A percentile compares a stretch with the other conserved stretches of the same genome.
phyloP scores from a whole-genome alignment of 2,888 invertebrate species.

The Lasius fuliginosus region DNA sequence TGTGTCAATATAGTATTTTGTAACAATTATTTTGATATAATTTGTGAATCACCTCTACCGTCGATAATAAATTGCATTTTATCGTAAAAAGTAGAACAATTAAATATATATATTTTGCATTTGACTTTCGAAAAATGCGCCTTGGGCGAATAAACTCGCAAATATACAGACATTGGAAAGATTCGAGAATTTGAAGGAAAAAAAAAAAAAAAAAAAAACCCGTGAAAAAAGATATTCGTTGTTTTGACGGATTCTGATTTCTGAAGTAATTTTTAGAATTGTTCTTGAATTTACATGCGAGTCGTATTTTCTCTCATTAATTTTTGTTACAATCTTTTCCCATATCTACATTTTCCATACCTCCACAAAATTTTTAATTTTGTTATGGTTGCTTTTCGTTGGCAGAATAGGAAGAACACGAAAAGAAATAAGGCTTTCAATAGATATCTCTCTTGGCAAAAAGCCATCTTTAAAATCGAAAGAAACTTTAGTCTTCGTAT shows the following conservation, averaged over 20 bases:
- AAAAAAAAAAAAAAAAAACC: too few species aligned
- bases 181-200: background rate
- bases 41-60: background rate
- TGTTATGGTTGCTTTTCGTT: conserved; percentile 35
- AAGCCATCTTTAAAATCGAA: conserved; percentile 70
- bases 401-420: background rate
- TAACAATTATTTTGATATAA: conserved; percentile 20
- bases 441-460: conserved; percentile 62
- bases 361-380: conserved; percentile 27
- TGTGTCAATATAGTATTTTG: conserved; percentile 3
- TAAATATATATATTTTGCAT: conserved; percentile 22
- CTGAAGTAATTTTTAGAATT: background rate
- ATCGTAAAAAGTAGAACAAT: conserved; percentile 62
- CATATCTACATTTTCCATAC: background rate
- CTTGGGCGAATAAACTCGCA: background rate
- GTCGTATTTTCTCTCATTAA: background rate
- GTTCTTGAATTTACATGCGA: background rate
- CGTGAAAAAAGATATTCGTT: background rate
- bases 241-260: background rate
- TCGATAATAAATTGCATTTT: conserved; percentile 31
- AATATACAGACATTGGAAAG: background rate
- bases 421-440: conserved; percentile 30
- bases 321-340: background rate
- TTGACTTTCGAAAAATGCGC: conserved; percentile 2
- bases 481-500: conserved; percentile 54